Conservation (phyloP, 2,888 invertebrate genomes). For the Sinhomidia bicolor region DNA sequence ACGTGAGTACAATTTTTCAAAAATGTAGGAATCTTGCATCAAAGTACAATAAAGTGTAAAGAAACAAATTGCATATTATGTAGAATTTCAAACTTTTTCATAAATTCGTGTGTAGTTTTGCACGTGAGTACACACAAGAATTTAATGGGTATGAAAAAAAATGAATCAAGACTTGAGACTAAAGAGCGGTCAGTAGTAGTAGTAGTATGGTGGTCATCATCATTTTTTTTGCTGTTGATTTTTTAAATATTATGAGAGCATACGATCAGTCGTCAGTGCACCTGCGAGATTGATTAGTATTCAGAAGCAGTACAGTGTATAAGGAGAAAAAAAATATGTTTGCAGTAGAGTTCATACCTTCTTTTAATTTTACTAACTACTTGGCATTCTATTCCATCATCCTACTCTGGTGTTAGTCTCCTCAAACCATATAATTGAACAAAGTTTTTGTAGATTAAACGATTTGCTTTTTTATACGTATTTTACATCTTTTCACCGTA, state of each 20-base stretch:
- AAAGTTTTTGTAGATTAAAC: too few species aligned
- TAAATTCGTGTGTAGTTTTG: slow-evolving; percentile 23
- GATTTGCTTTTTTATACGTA: background rate
- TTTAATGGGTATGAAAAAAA: slow-evolving; percentile 27
- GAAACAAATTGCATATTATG: background rate
- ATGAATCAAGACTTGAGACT: background rate
- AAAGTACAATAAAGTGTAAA: slow-evolving; percentile 37
- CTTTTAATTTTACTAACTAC: slow-evolving; percentile 6
- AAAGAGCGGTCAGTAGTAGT: background rate
- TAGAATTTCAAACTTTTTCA: background rate
- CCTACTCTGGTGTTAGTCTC: background rate
- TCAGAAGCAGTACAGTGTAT: slow-evolving; percentile 20
- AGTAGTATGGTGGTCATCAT: slow-evolving; percentile 27
- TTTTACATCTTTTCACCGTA: background rate
- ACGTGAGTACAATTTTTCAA: background rate
- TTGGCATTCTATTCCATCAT: slow-evolving; percentile 6
- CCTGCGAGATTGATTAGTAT: slow-evolving; percentile 58
- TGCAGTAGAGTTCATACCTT: slow-evolving; percentile 33
- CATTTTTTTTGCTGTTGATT: slow-evolving; percentile 36
- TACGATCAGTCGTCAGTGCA: slow-evolving; percentile 39
- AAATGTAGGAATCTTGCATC: slow-evolving; percentile 19
- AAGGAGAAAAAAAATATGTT: slow-evolving; percentile 23
- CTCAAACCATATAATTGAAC: slow-evolving; percentile 40
- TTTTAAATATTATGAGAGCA: slow-evolving; percentile 47
- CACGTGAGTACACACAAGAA: slow-evolving; percentile 26